These are phyloP conservation scores for Drosophila parthenogenetica DNA, from an alignment of 2,888 invertebrate species.

Conservation along the genomic window DNA sequence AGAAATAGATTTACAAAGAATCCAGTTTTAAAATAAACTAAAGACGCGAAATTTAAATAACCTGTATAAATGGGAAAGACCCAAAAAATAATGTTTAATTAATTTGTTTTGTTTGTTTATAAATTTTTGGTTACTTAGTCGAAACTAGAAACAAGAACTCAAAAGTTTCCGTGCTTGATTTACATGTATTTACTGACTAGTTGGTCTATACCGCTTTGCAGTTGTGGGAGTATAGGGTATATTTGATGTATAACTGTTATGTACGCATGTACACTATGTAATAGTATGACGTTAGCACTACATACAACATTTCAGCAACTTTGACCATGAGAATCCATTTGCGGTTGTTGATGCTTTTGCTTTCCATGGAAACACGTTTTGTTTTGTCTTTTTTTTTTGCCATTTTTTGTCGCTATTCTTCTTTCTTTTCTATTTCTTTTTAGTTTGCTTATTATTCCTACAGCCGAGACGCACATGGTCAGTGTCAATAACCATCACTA, in stretches of 20 bases:
- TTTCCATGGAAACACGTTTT: conserved; percentile 41
- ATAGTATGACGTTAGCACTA: conserved; percentile 26
- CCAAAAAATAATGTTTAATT: conserved; percentile 10
- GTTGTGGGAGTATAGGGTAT: not conserved
- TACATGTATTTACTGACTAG: no score
- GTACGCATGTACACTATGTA: conserved; percentile 53
- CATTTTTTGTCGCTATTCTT: conserved; percentile 36
- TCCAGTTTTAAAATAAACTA: conserved; percentile 20
- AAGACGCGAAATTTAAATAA: conserved; percentile 30
- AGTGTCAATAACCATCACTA: conserved; percentile 32
- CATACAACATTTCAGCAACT: conserved; percentile 5
- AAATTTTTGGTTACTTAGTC: no score
- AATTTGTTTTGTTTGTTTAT: not conserved
- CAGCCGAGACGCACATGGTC: conserved; percentile 16
- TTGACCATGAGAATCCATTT: conserved; percentile 58
- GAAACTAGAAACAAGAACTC: no score
- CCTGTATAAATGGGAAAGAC: conserved; percentile 36
- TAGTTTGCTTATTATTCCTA: conserved; percentile 30
- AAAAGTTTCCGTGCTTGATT: not conserved
- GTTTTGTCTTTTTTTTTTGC: conserved; percentile 1
- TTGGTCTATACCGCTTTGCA: no score
- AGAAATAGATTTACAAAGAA: not conserved
- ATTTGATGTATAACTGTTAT: not conserved
- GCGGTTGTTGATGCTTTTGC: conserved; percentile 3
- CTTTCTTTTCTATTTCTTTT: conserved; percentile 23